phyloP scores from a whole-genome alignment of 2,113 vertebrate genomes.

The Dryoscopus gambensis region DNA sequence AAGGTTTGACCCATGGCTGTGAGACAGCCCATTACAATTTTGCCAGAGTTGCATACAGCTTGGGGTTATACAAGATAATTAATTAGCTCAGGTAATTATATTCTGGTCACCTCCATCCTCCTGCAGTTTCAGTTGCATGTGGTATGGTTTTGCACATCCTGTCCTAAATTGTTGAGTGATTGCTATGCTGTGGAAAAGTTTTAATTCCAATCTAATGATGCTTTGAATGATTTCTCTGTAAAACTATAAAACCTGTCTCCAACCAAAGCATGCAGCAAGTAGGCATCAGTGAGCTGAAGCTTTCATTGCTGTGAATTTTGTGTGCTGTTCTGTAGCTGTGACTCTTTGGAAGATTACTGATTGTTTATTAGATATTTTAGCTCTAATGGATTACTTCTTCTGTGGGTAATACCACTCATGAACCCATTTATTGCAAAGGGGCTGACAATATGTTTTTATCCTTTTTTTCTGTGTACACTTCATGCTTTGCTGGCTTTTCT shows the following conservation, averaged over 20 bases:
- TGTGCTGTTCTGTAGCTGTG: not conserved
- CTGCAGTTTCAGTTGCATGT: constrained; percentile 15
- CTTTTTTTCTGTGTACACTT: not conserved
- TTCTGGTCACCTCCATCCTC: constrained; percentile 13
- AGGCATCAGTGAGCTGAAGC: not conserved
- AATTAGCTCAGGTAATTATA: constrained; percentile 57
- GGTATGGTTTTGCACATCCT: not conserved
- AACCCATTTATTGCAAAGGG: not conserved
- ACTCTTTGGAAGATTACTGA: not conserved
- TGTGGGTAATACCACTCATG: not conserved
- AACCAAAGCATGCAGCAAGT: not conserved
- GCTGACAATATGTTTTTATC: not conserved
- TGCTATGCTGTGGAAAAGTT: not conserved
- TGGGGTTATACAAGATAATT: constrained; percentile 52
- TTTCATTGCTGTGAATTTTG: not conserved
- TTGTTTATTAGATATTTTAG: not conserved
- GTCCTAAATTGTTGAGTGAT: constrained; percentile 1
- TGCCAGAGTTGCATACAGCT: not conserved
- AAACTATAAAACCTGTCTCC: not conserved
- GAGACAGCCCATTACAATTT: not conserved
- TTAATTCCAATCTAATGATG: not conserved
- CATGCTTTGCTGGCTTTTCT: not conserved
- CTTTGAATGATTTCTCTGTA: not conserved
- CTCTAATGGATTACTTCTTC: not conserved
- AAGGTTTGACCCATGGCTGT: not conserved